phyloP scores from a whole-genome alignment of 1,140 invertebrate species.

The Idris sp. region DNA sequence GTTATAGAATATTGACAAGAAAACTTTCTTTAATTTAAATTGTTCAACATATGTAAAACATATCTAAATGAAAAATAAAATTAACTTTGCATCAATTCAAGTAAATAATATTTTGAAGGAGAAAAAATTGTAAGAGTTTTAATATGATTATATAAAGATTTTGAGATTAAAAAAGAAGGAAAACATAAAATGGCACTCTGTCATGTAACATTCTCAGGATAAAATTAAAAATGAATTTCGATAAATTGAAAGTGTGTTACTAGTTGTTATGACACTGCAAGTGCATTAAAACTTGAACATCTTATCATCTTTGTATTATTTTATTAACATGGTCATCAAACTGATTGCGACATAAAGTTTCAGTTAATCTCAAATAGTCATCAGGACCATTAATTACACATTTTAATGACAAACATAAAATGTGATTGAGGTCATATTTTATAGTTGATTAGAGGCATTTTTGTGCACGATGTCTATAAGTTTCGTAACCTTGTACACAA shows the following conservation, averaged over 20 bases:
- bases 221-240: not conserved
- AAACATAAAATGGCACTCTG: too few relatives aligned
- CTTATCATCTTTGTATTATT: slow-evolving; percentile 15
- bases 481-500: slow-evolving; percentile 37
- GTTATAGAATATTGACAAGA: too few relatives aligned
- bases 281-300: not conserved
- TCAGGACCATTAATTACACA: slow-evolving; percentile 32
- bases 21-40: too few relatives aligned
- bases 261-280: not conserved
- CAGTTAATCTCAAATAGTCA: slow-evolving; percentile 27
- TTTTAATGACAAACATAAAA: slow-evolving; percentile 49
- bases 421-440: slow-evolving; percentile 43
- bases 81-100: too few relatives aligned
- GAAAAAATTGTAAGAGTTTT: too few relatives aligned
- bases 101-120: too few relatives aligned
- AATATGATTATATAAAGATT: too few relatives aligned
- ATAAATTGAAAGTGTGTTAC: not conserved
- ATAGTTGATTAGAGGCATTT: slow-evolving; percentile 51
- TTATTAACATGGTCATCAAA: slow-evolving; percentile 24
- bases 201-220: too few relatives aligned
- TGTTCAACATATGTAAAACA: too few relatives aligned
- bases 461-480: slow-evolving; percentile 24
- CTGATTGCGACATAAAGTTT: slow-evolving; percentile 10
- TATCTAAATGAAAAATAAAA: too few relatives aligned
- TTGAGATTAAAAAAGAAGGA: too few relatives aligned